These are phyloP conservation scores for Drosophila azteca DNA, from an alignment of 1,140 invertebrate genomes.

Conservation along the genomic window DNA sequence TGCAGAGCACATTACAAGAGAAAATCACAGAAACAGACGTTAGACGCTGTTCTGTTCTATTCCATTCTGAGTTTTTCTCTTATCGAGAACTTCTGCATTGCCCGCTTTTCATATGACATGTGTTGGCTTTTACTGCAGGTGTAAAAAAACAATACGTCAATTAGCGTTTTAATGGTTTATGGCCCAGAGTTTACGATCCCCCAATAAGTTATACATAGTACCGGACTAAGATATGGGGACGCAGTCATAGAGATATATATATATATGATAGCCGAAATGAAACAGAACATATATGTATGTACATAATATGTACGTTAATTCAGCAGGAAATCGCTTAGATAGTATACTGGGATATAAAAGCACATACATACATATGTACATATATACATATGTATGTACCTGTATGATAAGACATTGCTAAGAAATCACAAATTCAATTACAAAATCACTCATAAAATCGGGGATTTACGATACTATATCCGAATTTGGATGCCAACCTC, in stretches of 20 bases:
- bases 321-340: slow-evolving; percentile 9
- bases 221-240: slow-evolving; percentile 18
- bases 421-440: no score
- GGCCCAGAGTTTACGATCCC: slow-evolving; percentile 20
- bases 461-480: no score
- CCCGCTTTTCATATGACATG: slow-evolving; percentile 1
- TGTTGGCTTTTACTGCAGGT: slow-evolving; percentile 17
- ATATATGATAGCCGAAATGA: slow-evolving; percentile 2
- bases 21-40: no score
- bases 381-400: not conserved
- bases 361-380: not conserved
- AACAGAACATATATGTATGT: slow-evolving; percentile 3
- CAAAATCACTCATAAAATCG: no score
- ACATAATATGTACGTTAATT: no score
- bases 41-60: no score
- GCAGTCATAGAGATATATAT: slow-evolving; percentile 2
- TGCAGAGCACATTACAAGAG: no score
- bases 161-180: slow-evolving; percentile 30
- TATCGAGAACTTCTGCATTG: not conserved
- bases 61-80: no score
- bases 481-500: no score
- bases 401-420: not conserved
- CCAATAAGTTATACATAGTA: slow-evolving; percentile 25
- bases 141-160: slow-evolving; percentile 19
- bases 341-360: no score